Evolutionary conservation across 1,140 invertebrate genomes (phyloP).

Genomic region (Drosophila sp.): DNA sequence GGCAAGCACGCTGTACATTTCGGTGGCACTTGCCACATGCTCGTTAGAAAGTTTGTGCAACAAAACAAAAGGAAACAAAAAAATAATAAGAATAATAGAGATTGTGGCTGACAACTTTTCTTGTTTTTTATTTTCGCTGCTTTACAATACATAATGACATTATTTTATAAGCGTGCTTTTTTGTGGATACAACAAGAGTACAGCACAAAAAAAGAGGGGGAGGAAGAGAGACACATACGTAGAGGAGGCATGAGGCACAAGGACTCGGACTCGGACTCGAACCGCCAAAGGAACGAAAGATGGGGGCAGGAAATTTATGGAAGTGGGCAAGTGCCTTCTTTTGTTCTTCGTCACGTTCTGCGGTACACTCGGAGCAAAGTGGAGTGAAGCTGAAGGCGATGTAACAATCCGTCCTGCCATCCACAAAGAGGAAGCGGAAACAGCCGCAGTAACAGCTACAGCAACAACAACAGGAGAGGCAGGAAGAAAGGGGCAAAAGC

Average conservation of each 20-base stretch:
- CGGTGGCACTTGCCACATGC: slow-evolving; percentile 25
- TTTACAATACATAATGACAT: slow-evolving; percentile 69
- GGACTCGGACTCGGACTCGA: no score
- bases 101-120: slow-evolving; percentile 45
- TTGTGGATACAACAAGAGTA: slow-evolving; percentile 80
- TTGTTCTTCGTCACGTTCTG: slow-evolving; percentile 84
- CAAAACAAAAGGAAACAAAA: slow-evolving; percentile 25
- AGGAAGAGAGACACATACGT: slow-evolving; percentile 16
- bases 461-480: slow-evolving; percentile 29
- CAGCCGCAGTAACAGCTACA: slow-evolving; percentile 56
- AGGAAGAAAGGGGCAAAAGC: not conserved
- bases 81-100: slow-evolving; percentile 10
- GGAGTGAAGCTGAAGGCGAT: slow-evolving; percentile 20
- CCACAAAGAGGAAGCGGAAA: slow-evolving; percentile 72
- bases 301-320: slow-evolving; percentile 8
- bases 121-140: slow-evolving; percentile 28
- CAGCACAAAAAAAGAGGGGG: slow-evolving; percentile 20
- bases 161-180: slow-evolving; percentile 83
- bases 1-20: slow-evolving; percentile 32
- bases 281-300: slow-evolving; percentile 18
- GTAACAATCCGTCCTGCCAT: slow-evolving; percentile 52
- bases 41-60: slow-evolving; percentile 73
- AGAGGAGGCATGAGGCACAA: slow-evolving; percentile 2
- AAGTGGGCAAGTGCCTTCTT: slow-evolving; percentile 82
- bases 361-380: slow-evolving; percentile 55